A percentile compares a stretch with the other conserved stretches of the same genome.
These are phyloP conservation scores for Halcyon smyrnensis DNA, from an alignment of 2,797 vertebrate genomes.

Conservation along the genomic window DNA sequence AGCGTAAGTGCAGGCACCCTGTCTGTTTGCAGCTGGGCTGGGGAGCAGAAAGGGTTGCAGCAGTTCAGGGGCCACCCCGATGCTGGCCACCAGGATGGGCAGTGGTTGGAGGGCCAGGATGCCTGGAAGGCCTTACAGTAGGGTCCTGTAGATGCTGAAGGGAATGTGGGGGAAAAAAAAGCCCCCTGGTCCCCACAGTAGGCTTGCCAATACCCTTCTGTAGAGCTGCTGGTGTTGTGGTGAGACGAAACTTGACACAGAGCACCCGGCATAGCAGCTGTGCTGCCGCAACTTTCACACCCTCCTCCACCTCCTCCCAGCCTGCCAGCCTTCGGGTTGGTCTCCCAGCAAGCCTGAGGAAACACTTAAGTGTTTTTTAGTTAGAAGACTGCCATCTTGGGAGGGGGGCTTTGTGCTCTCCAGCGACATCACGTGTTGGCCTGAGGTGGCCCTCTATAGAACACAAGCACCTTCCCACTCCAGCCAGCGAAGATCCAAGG, in stretches of 20 bases:
- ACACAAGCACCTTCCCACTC: not conserved
- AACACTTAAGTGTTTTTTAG: not conserved
- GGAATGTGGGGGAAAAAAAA: not conserved
- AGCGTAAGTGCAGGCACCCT: not conserved
- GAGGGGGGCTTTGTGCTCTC: not conserved
- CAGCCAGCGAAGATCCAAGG: not conserved
- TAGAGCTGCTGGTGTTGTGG: fast-evolving
- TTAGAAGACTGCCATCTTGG: not conserved
- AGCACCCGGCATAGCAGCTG: not conserved
- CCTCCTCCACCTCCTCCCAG: not conserved
- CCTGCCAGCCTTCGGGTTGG: not conserved
- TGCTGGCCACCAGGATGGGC: not conserved
- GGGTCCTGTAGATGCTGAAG: not conserved
- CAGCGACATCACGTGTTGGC: not conserved
- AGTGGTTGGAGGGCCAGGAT: not conserved
- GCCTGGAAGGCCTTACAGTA: not conserved
- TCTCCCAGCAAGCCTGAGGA: not conserved
- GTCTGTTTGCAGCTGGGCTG: not conserved
- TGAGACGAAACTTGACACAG: fast-evolving
- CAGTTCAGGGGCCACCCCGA: not conserved
- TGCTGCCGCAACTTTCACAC: not conserved
- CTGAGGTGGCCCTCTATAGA: not conserved
- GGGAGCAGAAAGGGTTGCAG: not conserved
- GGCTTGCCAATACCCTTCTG: not conserved
- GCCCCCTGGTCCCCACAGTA: fast-evolving